phyloP scores from a whole-genome alignment of 2,797 vertebrate genomes.

The Sparidentex hasta region DNA sequence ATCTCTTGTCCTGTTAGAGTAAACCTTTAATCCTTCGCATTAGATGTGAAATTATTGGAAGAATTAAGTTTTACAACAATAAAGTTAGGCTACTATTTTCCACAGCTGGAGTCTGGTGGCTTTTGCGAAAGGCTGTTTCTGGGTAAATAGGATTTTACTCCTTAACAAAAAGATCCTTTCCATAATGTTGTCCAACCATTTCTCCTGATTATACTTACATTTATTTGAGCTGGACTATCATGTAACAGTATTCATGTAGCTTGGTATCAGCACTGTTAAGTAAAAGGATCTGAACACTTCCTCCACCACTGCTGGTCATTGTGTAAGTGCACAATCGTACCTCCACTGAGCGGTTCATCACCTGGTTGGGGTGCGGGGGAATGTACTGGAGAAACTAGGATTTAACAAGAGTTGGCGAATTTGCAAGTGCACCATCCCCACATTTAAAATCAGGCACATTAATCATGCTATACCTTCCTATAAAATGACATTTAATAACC shows the following conservation, averaged over 20 bases:
- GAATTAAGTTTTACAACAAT: too few species aligned
- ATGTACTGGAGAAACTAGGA: not conserved
- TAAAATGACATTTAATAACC: constrained; percentile 17
- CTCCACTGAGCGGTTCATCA: not conserved
- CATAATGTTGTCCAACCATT: not conserved
- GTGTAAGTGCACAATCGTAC: constrained; percentile 6
- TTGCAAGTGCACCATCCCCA: not conserved
- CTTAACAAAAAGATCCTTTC: not conserved
- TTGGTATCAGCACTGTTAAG: not conserved
- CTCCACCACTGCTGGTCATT: constrained; percentile 1
- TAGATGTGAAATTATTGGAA: too few species aligned
- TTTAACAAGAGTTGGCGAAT: not conserved
- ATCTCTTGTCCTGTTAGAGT: too few species aligned
- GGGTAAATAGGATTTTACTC: not conserved
- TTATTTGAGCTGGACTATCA: too few species aligned
- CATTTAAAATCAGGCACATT: constrained; percentile 7
- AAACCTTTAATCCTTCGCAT: too few species aligned
- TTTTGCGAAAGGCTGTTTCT: not conserved
- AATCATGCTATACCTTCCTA: constrained; percentile 1
- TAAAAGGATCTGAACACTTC: not conserved
- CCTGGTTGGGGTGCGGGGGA: not conserved
- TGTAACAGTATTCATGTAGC: not conserved
- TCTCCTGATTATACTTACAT: too few species aligned
- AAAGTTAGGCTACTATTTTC: too few species aligned
- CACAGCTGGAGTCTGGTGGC: not conserved